phyloP scores from a whole-genome alignment of 2,888 invertebrate species.

The Pristionchus arcanus region DNA sequence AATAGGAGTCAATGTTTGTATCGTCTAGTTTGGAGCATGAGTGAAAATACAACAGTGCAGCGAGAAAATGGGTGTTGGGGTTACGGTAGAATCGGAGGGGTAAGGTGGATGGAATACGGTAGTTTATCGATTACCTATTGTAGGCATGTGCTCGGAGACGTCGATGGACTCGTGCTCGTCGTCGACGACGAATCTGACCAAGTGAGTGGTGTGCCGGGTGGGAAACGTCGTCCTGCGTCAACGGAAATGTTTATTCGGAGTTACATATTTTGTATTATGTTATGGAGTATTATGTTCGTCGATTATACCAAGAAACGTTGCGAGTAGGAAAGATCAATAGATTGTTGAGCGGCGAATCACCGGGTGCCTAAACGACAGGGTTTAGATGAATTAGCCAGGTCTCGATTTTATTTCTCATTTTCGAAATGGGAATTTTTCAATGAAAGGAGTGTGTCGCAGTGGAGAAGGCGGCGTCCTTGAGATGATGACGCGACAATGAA shows the following conservation, averaged over 20 bases:
- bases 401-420: no score
- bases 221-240: neutral
- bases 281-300: neutral
- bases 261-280: neutral
- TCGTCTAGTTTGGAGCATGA: no score
- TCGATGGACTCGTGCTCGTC: constrained; percentile 66
- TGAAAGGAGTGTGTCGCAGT: no score
- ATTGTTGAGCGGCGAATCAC: neutral
- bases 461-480: no score
- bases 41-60: constrained; percentile 10
- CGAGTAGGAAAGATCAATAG: neutral
- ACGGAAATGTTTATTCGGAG: neutral
- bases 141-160: constrained; percentile 65
- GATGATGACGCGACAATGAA: no score
- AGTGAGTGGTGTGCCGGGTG: constrained; percentile 8
- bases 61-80: neutral
- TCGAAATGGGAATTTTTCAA: no score
- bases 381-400: no score
- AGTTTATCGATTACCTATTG: constrained; percentile 20
- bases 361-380: neutral
- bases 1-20: neutral
- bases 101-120: neutral
- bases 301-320: neutral
- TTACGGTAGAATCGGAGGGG: neutral
- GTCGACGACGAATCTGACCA: constrained; percentile 65